Conservation (phyloP, 2,888 invertebrate genomes). For the Maniola hyperantus region DNA sequence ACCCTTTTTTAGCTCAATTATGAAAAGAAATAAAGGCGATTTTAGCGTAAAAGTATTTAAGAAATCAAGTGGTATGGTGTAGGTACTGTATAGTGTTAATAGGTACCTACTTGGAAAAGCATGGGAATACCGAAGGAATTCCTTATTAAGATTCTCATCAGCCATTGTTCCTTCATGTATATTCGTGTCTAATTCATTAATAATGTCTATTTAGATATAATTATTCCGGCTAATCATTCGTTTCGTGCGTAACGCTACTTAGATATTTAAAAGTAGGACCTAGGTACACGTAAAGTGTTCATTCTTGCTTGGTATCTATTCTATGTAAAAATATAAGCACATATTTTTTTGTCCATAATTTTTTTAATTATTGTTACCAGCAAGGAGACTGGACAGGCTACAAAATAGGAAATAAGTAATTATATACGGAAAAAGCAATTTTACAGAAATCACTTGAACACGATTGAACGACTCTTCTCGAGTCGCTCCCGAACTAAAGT, state of each 20-base stretch:
- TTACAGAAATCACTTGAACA: too few species aligned
- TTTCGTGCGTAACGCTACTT: conserved; percentile 31
- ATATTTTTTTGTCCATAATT: too few species aligned
- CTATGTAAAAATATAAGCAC: neutral
- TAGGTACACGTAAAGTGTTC: neutral
- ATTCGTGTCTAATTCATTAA: conserved; percentile 31
- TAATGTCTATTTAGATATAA: conserved; percentile 32
- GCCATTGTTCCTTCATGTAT: conserved; percentile 35
- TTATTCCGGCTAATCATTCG: conserved; percentile 33
- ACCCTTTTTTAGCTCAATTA: neutral
- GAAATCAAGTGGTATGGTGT: neutral
- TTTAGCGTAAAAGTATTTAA: neutral
- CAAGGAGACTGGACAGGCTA: too few species aligned
- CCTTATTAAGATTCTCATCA: conserved; percentile 31
- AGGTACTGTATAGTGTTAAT: neutral
- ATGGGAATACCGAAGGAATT: conserved; percentile 35
- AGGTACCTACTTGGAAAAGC: too few species aligned
- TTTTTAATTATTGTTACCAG: too few species aligned
- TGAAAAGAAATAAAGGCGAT: neutral
- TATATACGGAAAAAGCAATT: too few species aligned
- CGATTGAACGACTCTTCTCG: too few species aligned
- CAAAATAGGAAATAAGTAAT: too few species aligned
- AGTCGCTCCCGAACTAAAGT: too few species aligned
- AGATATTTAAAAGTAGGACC: neutral
- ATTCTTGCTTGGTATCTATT: neutral